phyloP scores from a whole-genome alignment of 2,113 vertebrate species.

The Chroicocephalus ridibundus region DNA sequence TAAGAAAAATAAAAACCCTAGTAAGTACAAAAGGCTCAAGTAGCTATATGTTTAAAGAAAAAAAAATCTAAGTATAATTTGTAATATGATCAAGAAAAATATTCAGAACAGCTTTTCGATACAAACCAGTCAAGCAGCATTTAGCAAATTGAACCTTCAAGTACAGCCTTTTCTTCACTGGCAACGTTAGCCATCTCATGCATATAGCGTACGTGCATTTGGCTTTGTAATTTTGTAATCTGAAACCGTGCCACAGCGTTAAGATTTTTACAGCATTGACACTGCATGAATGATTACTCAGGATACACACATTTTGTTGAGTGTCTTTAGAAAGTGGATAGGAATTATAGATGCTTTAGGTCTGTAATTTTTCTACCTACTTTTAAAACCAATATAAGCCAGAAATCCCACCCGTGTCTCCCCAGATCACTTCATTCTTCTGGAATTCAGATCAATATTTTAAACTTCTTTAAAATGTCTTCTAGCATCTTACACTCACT shows the following conservation, averaged over 20 bases:
- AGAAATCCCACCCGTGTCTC: not conserved
- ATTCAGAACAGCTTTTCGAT: not conserved
- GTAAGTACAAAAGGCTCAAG: not conserved
- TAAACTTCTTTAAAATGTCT: not conserved
- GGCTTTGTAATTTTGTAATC: slow-evolving; percentile 2
- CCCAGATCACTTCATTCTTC: not conserved
- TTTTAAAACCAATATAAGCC: not conserved
- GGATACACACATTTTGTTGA: not conserved
- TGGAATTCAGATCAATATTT: not conserved
- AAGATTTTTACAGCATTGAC: not conserved
- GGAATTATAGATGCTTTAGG: not conserved
- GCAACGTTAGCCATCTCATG: not conserved
- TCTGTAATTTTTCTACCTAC: not conserved
- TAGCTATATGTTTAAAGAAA: not conserved
- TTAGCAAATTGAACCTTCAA: not conserved
- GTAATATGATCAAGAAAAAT: not conserved
- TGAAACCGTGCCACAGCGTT: not conserved
- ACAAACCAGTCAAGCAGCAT: not conserved
- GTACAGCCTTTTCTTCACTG: not conserved
- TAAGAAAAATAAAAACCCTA: not conserved
- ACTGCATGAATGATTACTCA: not conserved
- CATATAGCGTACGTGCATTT: not conserved
- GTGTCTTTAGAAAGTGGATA: not conserved
- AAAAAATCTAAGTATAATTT: not conserved
- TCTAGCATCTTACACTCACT: not conserved